These are phyloP conservation scores for Crotalus horridus DNA, from an alignment of 2,113 vertebrate genomes.

Conservation along the genomic window DNA sequence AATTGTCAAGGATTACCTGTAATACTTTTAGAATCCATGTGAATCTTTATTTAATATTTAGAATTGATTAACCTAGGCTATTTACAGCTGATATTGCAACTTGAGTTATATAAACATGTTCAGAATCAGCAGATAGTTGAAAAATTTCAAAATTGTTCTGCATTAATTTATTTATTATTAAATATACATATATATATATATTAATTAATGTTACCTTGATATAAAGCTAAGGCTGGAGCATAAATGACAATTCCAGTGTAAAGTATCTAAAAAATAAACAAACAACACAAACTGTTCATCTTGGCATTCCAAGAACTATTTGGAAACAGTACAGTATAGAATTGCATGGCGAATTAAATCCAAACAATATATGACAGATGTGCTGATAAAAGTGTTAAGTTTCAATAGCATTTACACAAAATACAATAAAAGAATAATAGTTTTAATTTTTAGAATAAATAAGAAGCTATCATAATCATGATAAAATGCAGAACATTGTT, in stretches of 20 bases:
- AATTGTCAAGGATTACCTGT: too few relatives aligned
- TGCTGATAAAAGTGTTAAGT: not conserved
- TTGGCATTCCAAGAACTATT: not conserved
- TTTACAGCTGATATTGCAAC: not conserved
- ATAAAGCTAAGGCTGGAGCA: constrained; percentile 91
- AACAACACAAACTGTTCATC: not conserved
- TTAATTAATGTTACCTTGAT: constrained; percentile 78
- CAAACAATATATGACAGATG: not conserved
- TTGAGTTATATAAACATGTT: not conserved
- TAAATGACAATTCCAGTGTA: constrained; percentile 98
- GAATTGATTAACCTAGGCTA: not conserved
- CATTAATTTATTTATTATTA: not conserved
- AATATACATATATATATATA: not conserved
- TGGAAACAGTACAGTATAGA: not conserved
- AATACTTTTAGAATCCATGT: not conserved
- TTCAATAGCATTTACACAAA: not conserved
- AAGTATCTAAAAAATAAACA: constrained; percentile 71
- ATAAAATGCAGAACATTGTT: not conserved
- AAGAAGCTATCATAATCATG: not conserved
- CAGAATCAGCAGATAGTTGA: not conserved
- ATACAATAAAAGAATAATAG: not conserved
- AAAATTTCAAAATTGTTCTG: constrained; percentile 3
- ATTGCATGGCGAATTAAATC: not conserved
- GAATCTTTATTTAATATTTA: not conserved
- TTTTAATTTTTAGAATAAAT: not conserved